phyloP scores from a whole-genome alignment of 2,888 invertebrate genomes.

The Prenolepis imparis region DNA sequence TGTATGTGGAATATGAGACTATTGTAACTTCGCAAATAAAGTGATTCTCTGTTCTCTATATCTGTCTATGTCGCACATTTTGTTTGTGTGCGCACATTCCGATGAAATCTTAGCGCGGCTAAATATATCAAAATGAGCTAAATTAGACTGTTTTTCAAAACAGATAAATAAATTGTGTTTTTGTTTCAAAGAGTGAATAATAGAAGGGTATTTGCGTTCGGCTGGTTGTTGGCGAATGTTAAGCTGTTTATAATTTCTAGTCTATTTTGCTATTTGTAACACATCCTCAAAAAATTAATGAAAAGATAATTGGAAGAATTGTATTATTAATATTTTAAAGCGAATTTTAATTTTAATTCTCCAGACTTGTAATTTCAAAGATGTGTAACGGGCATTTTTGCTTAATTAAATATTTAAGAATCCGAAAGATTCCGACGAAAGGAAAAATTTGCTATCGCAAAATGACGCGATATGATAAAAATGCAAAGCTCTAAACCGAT shows the following conservation, averaged over 20 bases:
- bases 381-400: not conserved
- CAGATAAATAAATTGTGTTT: slow-evolving; percentile 27
- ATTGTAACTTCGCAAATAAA: not conserved
- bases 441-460: not conserved
- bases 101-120: not conserved
- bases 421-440: not conserved
- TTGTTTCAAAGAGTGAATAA: not conserved
- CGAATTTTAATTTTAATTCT: not conserved
- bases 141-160: slow-evolving; percentile 1
- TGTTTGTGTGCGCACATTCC: not conserved
- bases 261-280: not conserved
- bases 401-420: not conserved
- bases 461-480: not conserved
- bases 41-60: not conserved
- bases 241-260: not conserved
- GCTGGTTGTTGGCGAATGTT: not conserved
- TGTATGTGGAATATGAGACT: not conserved
- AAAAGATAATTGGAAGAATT: not conserved
- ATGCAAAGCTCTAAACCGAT: too few species aligned
- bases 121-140: slow-evolving; percentile 27
- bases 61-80: not conserved
- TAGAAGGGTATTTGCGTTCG: not conserved
- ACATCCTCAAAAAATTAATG: not conserved
- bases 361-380: not conserved
- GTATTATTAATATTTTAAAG: not conserved